Conservation (phyloP, 1,140 invertebrate genomes). For the Trachymyrmex septentrionalis region DNA sequence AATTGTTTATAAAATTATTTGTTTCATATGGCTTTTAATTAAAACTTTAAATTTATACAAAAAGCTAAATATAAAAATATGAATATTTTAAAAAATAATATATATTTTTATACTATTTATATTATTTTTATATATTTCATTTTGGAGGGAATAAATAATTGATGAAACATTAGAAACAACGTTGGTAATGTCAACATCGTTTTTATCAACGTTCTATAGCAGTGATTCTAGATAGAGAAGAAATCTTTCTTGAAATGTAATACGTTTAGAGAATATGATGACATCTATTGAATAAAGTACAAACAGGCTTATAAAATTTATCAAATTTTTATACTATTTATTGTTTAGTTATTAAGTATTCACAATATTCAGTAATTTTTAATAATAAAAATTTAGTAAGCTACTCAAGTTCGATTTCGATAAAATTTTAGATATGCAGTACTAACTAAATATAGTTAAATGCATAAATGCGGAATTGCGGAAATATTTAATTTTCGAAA, state of each 20-base stretch:
- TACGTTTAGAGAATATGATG: neutral
- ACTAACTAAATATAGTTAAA: too few relatives aligned
- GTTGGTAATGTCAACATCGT: neutral
- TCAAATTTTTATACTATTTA: neutral
- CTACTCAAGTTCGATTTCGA: too few relatives aligned
- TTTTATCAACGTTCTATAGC: constrained; percentile 39
- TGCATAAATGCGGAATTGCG: too few relatives aligned
- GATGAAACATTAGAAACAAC: neutral
- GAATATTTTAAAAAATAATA: constrained; percentile 18
- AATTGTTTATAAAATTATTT: neutral
- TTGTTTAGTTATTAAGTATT: neutral
- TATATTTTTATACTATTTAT: neutral
- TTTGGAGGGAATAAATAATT: neutral
- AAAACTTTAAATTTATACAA: neutral
- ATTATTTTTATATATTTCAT: neutral
- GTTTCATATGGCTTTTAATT: neutral
- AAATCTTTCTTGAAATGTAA: constrained; percentile 6
- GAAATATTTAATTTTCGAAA: too few relatives aligned
- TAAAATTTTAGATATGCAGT: too few relatives aligned
- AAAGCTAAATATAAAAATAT: neutral
- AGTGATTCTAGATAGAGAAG: neutral
- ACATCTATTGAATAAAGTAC: neutral
- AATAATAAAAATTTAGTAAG: too few relatives aligned
- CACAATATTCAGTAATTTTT: too few relatives aligned
- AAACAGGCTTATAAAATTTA: neutral